Base-by-base conservation (phyloP, 2,888 invertebrate species). In the Scaptomyza reducta region DNA sequence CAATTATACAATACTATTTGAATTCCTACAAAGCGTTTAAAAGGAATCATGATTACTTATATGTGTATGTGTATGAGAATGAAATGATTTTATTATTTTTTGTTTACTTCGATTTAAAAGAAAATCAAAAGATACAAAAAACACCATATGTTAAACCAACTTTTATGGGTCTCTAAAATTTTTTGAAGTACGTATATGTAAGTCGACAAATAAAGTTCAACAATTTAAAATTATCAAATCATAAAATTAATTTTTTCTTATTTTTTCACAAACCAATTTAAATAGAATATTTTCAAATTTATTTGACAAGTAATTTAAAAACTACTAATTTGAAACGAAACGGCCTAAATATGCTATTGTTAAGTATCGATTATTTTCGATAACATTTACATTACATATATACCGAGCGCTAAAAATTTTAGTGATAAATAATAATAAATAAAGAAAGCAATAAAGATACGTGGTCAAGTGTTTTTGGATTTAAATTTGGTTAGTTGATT, bases 201-300 rank as follows among this genome's bases (percentile, higher is more conserved):
- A 82, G 88, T 61, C 81, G 76, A 70, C 53, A 88, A 82, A 88
- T 82, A 82, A 82, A 82, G 82, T 82, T 88, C 81, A 82, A 82
- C 81, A 84, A 88, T 88, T 84, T 60, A 38, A 81, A 86, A 69
- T 65, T 71, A 67, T 57, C 41, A 44, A 73, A 31, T 29, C 18
- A 40, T 13, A 33, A 41, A 49, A 18, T 31, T 1, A 2, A 18
- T 7, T 18, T 6, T 31, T 42, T 18, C 14, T 10, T 6, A 25
- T 9, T 27, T 22, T 31, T 1, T 6, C 29, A 11, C 47, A 33
- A 33, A 10, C 40, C 16, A 25, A 35, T 18, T 5, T 9, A 16
- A 6, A 16, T 18, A 18, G 31, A 47, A 31, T 13, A 13, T 6
- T 38, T 0, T n/a, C 3, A 14, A 14, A 9, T 38, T 14, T 6